These are phyloP conservation scores for Benitochromis conjunctus DNA, from an alignment of 2,113 vertebrate genomes.

Conservation along the genomic window DNA sequence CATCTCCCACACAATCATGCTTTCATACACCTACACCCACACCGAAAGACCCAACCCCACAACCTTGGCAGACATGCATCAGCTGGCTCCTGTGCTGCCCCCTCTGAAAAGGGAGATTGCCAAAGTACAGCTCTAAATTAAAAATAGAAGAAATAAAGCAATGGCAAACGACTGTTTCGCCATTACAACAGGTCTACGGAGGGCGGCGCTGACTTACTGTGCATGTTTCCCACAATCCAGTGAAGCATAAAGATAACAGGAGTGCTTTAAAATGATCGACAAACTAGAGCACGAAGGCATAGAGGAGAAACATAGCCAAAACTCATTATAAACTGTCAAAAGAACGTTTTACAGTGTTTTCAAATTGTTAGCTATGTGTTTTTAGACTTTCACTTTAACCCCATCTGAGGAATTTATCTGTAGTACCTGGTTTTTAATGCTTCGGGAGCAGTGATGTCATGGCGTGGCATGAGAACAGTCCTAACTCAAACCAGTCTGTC, in stretches of 20 bases:
- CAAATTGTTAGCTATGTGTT: background rate
- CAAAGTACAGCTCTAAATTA: constrained; percentile 23
- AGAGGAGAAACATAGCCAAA: background rate
- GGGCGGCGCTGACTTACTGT: constrained; percentile 15
- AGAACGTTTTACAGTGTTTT: background rate
- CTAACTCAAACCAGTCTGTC: background rate
- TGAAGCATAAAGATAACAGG: constrained; percentile 3
- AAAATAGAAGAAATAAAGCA: constrained; percentile 27
- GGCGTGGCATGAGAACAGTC: constrained; percentile 5
- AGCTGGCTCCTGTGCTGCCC: background rate
- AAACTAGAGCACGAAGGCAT: background rate
- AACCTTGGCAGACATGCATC: background rate
- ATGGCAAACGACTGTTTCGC: constrained; percentile 33
- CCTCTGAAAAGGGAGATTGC: constrained; percentile 23
- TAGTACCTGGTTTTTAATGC: background rate
- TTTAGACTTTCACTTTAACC: background rate
- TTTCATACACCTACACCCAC: background rate
- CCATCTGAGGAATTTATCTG: background rate
- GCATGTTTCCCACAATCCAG: constrained; percentile 6
- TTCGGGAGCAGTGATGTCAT: constrained; percentile 23
- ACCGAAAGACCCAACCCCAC: background rate
- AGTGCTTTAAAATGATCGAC: background rate
- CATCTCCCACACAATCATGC: background rate
- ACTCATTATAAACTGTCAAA: background rate
- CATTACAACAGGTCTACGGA: constrained; percentile 14